Evolutionary conservation across 2,113 vertebrate genomes (phyloP).

Genomic region (Galemys pyrenaicus): DNA sequence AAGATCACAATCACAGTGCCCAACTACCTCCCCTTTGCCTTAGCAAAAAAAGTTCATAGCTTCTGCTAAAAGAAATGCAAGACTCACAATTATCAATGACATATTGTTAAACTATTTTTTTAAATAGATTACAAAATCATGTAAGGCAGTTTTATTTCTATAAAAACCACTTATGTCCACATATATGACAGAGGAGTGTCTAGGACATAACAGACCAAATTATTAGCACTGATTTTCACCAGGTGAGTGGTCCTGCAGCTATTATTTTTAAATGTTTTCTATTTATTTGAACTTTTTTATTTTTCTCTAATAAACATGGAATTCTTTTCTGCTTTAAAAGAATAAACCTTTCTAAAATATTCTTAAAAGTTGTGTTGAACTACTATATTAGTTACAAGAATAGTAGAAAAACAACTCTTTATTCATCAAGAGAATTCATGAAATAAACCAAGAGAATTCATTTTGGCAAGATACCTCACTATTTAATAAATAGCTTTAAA

Average conservation of each 20-base stretch:
- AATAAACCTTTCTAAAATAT: neutral
- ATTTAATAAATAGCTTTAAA: constrained; percentile 9
- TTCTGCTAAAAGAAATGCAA: neutral
- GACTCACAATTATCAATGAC: neutral
- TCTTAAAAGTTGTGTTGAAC: neutral
- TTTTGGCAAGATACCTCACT: neutral
- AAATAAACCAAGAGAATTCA: constrained; percentile 32
- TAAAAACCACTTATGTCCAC: neutral
- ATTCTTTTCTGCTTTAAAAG: neutral
- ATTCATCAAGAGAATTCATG: constrained; percentile 13
- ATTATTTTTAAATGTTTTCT: neutral
- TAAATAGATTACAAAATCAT: neutral
- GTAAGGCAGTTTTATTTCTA: neutral
- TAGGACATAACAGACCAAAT: neutral
- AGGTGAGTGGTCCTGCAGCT: neutral
- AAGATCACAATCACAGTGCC: neutral
- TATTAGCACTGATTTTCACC: neutral
- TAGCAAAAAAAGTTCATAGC: neutral
- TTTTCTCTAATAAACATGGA: constrained; percentile 4
- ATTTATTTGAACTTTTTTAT: constrained; percentile 26
- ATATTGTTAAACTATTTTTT: neutral
- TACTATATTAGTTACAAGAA: neutral
- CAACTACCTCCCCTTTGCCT: neutral
- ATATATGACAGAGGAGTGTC: neutral
- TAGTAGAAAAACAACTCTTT: neutral